phyloP scores from a whole-genome alignment of 2,888 invertebrate species.

The Branchipolynoe longqiensis region DNA sequence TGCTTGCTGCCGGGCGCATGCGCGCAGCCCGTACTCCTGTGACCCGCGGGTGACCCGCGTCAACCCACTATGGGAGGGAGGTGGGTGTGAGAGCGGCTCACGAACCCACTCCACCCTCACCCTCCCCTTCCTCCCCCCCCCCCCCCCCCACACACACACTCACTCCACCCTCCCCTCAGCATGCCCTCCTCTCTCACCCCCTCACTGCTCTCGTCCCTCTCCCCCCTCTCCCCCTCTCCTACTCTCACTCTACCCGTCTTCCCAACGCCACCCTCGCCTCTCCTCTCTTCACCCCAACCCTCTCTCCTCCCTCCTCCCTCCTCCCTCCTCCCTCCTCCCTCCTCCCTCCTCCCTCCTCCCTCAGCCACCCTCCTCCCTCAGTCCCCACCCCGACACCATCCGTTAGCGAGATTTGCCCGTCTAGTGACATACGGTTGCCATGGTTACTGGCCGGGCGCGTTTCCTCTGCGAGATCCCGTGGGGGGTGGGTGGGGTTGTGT shows the following conservation, averaged over 20 bases:
- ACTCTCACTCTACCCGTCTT: not conserved
- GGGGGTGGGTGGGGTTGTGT: too few relatives aligned
- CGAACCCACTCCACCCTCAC: not conserved
- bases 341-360: not conserved
- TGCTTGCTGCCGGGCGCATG: not conserved
- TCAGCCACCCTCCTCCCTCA: not conserved
- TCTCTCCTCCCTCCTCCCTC: not conserved
- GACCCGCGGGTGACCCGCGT: constrained; percentile 42
- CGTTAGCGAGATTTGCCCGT: too few relatives aligned
- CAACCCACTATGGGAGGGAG: constrained; percentile 13
- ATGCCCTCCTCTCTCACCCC: too few relatives aligned
- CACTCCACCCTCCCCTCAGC: not conserved
- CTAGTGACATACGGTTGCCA: constrained; percentile 55
- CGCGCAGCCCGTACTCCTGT: constrained; percentile 17
- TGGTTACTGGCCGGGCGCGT: not conserved
- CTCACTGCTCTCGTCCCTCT: too few relatives aligned
- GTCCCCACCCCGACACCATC: not conserved
- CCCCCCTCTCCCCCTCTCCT: too few relatives aligned
- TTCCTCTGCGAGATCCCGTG: not conserved
- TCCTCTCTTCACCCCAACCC: not conserved
- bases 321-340: not conserved
- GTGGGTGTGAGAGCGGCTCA: not conserved
- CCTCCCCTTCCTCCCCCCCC: not conserved
- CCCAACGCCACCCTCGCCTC: not conserved
- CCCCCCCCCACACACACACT: not conserved